A percentile compares a stretch with the other conserved stretches of the same genome.
phyloP scores from a whole-genome alignment of 2,888 invertebrate genomes.

The Augochlorella aurata region DNA sequence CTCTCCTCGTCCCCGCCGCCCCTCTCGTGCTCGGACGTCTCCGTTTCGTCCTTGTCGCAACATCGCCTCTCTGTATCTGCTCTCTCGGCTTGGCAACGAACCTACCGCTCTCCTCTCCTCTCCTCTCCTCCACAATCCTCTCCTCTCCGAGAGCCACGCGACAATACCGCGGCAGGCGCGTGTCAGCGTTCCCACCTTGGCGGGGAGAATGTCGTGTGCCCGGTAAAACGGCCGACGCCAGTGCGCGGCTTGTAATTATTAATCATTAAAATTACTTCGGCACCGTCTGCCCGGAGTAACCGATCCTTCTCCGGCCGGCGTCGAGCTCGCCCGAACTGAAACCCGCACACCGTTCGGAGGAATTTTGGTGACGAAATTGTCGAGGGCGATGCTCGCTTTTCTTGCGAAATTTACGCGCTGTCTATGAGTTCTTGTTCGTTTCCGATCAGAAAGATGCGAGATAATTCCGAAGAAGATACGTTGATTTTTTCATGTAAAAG shows the following conservation, averaged over 20 bases:
- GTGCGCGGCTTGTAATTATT: slow-evolving; percentile 57
- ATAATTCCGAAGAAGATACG: too few species aligned
- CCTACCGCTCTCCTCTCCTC: slow-evolving; percentile 59
- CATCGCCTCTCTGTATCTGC: background rate
- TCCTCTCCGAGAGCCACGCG: slow-evolving; percentile 65
- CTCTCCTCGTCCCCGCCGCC: slow-evolving; percentile 7
- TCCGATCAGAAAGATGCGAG: too few species aligned
- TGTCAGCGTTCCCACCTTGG: slow-evolving; percentile 64
- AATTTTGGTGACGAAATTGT: background rate
- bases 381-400: too few species aligned
- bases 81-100: slow-evolving; percentile 3
- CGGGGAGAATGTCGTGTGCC: slow-evolving; percentile 50
- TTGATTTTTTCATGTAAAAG: too few species aligned
- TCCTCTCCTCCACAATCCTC: slow-evolving; percentile 3
- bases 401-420: too few species aligned
- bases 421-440: too few species aligned
- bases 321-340: background rate
- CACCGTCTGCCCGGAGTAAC: slow-evolving; percentile 8
- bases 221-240: slow-evolving; percentile 45
- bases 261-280: slow-evolving; percentile 53
- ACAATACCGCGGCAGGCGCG: slow-evolving; percentile 72
- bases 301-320: background rate
- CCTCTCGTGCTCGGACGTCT: slow-evolving; percentile 21
- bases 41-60: slow-evolving; percentile 11
- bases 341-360: background rate